Percentiles rank a stretch among this genome's conserved stretches.
Evolutionary conservation across 1,140 invertebrate genomes (phyloP).

Genomic region (Caenorhabditis briggsae): DNA sequence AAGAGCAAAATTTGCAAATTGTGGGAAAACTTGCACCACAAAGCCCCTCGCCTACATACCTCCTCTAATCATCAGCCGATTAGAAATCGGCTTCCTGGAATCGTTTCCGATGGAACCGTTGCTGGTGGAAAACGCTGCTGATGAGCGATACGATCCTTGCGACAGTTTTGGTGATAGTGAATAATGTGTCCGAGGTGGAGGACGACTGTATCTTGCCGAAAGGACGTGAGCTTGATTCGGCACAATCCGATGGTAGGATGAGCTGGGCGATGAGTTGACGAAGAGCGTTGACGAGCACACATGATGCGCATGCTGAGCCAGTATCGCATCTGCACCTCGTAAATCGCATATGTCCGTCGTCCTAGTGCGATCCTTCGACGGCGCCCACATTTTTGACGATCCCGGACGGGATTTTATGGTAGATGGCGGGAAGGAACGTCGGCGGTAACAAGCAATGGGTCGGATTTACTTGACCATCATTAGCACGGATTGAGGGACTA

Average conservation of each 20-base stretch:
- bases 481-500: conserved; percentile 9
- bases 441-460: not conserved
- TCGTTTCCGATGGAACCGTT: conserved; percentile 38
- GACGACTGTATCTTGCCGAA: conserved; percentile 31
- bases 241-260: conserved; percentile 52
- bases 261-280: conserved; percentile 40
- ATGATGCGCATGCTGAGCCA: conserved; percentile 49
- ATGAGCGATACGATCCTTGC: conserved; percentile 32
- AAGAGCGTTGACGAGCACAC: conserved; percentile 45
- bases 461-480: conserved; percentile 45
- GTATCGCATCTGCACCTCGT: conserved; percentile 49
- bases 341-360: conserved; percentile 52
- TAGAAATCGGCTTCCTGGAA: conserved; percentile 6
- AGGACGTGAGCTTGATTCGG: conserved; percentile 36
- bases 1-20: conserved; percentile 3
- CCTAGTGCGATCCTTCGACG: conserved; percentile 43
- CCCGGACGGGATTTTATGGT: conserved; percentile 30
- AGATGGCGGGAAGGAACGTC: not conserved
- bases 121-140: conserved; percentile 9
- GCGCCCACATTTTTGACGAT: conserved; percentile 52
- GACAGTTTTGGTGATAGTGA: conserved; percentile 30
- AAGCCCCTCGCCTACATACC: conserved; percentile 5
- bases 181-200: conserved; percentile 11
- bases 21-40: not conserved
- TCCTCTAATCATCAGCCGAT: conserved; percentile 50